A percentile compares a stretch with the other conserved stretches of the same genome.
phyloP scores from a whole-genome alignment of 2,113 vertebrate species.

The Ammodytes marinus region DNA sequence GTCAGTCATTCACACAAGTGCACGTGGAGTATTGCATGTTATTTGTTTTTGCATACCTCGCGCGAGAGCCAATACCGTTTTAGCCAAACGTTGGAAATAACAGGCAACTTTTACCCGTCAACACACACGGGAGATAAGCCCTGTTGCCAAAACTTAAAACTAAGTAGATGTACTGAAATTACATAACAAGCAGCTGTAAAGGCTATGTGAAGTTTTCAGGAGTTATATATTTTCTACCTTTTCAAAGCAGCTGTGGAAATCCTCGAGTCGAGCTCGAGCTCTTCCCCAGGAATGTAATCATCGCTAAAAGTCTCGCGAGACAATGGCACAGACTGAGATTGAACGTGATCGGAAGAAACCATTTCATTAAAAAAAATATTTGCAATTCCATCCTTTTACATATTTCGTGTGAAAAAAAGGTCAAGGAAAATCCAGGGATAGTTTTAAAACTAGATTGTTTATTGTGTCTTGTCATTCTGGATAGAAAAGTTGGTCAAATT shows the following conservation, averaged over 20 bases:
- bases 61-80: not conserved
- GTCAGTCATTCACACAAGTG: slow-evolving; percentile 17
- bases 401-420: not conserved
- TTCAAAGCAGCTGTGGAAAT: not conserved
- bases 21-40: slow-evolving; percentile 26
- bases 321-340: not conserved
- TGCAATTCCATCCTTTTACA: not conserved
- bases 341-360: slow-evolving; percentile 67
- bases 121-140: not conserved
- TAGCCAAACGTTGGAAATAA: not conserved
- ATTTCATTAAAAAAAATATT: not conserved
- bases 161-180: too few species aligned
- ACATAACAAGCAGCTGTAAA: accelerated
- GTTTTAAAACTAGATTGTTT: too few species aligned
- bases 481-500: accelerated
- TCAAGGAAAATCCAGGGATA: too few species aligned
- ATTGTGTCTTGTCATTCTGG: accelerated
- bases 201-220: accelerated
- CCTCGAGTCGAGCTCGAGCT: not conserved
- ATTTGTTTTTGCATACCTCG: not conserved
- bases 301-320: slow-evolving; percentile 63
- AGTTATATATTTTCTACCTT: slow-evolving; percentile 38
- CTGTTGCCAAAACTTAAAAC: not conserved
- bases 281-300: not conserved
- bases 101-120: not conserved